A percentile compares a stretch with the other conserved stretches of the same genome.
These are phyloP conservation scores for Aleiodes sp. DNA, from an alignment of 1,140 invertebrate species.

Conservation along the genomic window DNA sequence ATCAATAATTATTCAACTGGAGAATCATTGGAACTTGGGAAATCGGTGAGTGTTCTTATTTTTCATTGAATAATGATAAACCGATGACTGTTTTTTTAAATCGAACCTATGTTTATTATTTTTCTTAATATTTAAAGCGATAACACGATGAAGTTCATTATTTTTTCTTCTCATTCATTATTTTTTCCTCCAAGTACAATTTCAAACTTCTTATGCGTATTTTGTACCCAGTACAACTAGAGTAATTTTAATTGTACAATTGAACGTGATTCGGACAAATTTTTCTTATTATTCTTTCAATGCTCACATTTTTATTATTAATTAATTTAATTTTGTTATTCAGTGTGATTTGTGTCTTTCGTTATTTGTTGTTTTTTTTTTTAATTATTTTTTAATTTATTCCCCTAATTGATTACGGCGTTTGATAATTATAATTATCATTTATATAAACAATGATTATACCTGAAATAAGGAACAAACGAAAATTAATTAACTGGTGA, in stretches of 20 bases:
- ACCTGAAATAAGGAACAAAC: background rate
- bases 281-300: conserved; percentile 22
- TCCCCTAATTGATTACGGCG: background rate
- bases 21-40: no score
- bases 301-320: conserved; percentile 23
- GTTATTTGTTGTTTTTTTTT: conserved; percentile 13
- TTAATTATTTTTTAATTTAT: conserved; percentile 1
- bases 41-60: no score
- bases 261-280: conserved; percentile 29
- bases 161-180: conserved; percentile 55
- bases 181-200: conserved; percentile 63
- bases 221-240: conserved; percentile 46
- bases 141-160: conserved; percentile 65
- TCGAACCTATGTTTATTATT: conserved; percentile 59
- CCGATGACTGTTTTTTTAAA: conserved; percentile 8
- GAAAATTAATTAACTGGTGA: background rate
- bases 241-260: conserved; percentile 36
- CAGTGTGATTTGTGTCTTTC: conserved; percentile 18
- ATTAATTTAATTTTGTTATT: conserved; percentile 13
- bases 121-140: conserved; percentile 63
- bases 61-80: conserved; percentile 1
- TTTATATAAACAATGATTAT: background rate
- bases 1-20: no score
- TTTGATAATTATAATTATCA: background rate
- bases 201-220: conserved; percentile 59